Evolutionary conservation across 2,797 vertebrate species (phyloP).

Genomic region (Lepus oiostolus): DNA sequence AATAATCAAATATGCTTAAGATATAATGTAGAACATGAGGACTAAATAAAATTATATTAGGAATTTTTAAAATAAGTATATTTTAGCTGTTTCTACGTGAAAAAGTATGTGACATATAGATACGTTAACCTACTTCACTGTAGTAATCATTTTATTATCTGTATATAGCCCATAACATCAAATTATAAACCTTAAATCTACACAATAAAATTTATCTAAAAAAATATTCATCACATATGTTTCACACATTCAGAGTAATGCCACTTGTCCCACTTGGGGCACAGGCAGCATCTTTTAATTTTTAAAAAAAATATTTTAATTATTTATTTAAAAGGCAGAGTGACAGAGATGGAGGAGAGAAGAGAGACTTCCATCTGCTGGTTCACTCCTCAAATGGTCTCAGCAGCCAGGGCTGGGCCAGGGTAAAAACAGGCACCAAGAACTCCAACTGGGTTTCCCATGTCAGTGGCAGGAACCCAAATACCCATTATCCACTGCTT

Average conservation of each 20-base stretch:
- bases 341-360: no score
- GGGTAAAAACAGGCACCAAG: no score
- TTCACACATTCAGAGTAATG: slow-evolving; percentile 32
- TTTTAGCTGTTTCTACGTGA: background rate
- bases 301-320: background rate
- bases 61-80: no score
- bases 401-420: no score
- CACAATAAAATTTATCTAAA: background rate
- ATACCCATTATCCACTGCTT: no score
- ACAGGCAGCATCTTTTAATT: background rate
- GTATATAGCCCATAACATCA: background rate
- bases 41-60: background rate
- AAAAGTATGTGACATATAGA: background rate
- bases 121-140: background rate
- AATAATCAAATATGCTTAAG: background rate
- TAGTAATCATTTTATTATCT: background rate
- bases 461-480: no score
- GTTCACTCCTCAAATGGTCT: no score
- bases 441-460: no score
- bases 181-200: background rate
- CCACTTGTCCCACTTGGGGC: background rate
- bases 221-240: background rate
- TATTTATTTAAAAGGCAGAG: no score
- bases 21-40: background rate
- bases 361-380: no score